Base-by-base conservation (phyloP, 2,113 vertebrate genomes). In the Spermophilus dauricus region DNA sequence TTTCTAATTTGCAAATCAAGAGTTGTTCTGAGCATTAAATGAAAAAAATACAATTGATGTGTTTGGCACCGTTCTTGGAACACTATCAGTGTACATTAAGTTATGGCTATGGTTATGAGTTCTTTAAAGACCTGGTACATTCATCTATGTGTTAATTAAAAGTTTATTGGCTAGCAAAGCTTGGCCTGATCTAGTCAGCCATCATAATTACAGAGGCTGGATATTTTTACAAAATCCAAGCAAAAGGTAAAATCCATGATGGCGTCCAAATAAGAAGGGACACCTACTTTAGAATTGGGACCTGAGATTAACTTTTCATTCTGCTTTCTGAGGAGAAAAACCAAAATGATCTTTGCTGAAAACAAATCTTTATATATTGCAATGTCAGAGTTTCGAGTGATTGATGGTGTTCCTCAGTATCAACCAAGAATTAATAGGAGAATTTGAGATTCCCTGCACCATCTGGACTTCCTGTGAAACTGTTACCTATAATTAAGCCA, bases 401-500 rank as follows among this genome's bases (percentile, higher is more conserved):
- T 30, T 48, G 34, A 67, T 48, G 39, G 32, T 37, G 2, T 78
- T 51, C 5, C 83, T 88, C 26, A 82, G 24, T 18, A 56, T 53
- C 72, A 86, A 69, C 22, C 73, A 95, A 80, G 56, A 94, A 61
- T 85, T 88, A 63, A 0, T 7, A 72, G 53, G 53, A 78, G 30
- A 61, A 81, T 63, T 4, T 65, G 24, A 81, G 61, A 56, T 78
- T 88, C 88, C 82, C 26, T 81, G 34, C 16, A 82, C 75, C 84
- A 95, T 88, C 34, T 88, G 69, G 39, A 14, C 45, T 92, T 83
- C 81, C 77, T 97, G 70, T 86, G 76, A 97, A 93, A 56, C 85
- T 95, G 69, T 77, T 91, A 78, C 77, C n/a, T 56, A 91, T 70
- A 96, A 95, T 26, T 77, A 88, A 82, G 88, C 89, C 91, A 93